These are phyloP conservation scores for Acleris emargana DNA, from an alignment of 2,888 invertebrate genomes.

Conservation along the genomic window DNA sequence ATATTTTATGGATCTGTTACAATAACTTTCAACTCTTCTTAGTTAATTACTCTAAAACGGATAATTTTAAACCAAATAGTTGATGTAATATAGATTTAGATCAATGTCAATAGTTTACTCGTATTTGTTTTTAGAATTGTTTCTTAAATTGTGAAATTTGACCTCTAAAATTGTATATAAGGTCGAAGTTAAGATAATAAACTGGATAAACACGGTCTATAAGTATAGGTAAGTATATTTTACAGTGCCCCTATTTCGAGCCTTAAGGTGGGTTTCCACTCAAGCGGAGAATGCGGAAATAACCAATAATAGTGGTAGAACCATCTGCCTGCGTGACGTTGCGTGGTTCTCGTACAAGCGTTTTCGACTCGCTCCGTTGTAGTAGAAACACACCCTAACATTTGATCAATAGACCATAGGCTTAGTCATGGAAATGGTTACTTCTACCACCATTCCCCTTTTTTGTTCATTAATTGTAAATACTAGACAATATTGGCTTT, in stretches of 20 bases:
- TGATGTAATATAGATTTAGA: not conserved
- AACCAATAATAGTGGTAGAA: too few species aligned
- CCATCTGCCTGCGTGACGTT: too few species aligned
- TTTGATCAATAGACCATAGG: too few species aligned
- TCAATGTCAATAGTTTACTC: not conserved
- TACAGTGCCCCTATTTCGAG: not conserved
- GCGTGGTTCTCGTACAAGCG: too few species aligned
- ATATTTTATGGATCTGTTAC: too few species aligned
- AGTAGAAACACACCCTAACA: too few species aligned
- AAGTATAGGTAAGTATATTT: constrained; percentile 11
- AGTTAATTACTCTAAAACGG: not conserved
- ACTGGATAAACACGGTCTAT: constrained; percentile 18
- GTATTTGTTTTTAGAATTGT: constrained; percentile 1
- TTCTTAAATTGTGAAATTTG: constrained; percentile 10
- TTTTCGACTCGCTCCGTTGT: too few species aligned
- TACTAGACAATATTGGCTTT: not conserved
- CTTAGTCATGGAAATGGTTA: too few species aligned
- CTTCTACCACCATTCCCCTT: too few species aligned
- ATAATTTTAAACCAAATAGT: constrained; percentile 13
- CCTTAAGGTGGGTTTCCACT: not conserved
- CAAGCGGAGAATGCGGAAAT: too few species aligned
- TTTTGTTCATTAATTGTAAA: not conserved
- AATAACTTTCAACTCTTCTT: too few species aligned
- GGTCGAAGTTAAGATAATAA: constrained; percentile 7
- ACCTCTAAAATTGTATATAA: constrained; percentile 14